phyloP scores from a whole-genome alignment of 1,140 invertebrate species.

The Adoxophyes honmai region DNA sequence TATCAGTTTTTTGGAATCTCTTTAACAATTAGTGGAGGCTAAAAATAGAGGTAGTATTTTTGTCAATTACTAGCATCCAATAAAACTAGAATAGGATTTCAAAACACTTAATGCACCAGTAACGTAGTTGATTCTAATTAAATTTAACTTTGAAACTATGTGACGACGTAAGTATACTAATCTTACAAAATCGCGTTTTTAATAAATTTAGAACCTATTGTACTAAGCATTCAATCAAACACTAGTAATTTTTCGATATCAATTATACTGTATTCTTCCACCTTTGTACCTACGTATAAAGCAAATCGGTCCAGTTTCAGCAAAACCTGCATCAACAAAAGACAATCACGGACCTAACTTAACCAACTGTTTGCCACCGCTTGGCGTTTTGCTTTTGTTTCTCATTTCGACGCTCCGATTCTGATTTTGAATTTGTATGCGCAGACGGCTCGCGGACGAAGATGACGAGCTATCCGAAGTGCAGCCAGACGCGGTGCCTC shows the following conservation, averaged over 20 bases:
- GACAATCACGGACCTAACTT: no score
- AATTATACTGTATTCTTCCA: neutral
- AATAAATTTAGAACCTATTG: neutral
- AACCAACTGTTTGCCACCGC: no score
- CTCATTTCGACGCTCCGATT: conserved; percentile 6
- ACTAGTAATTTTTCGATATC: neutral
- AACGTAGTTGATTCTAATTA: neutral
- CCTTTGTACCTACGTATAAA: neutral
- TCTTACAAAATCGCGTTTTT: neutral
- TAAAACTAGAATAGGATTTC: conserved; percentile 1
- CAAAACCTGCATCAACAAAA: neutral
- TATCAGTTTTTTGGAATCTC: neutral
- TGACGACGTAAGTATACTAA: conserved; percentile 1
- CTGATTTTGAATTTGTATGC: conserved; percentile 25
- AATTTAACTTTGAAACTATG: no score
- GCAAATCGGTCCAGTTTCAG: neutral
- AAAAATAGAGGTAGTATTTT: conserved; percentile 5
- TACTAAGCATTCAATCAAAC: neutral
- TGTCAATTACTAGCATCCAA: neutral
- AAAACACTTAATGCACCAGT: neutral
- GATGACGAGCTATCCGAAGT: conserved; percentile 97
- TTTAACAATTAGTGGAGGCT: neutral
- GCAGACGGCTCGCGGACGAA: conserved; percentile 88
- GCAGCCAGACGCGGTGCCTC: conserved; percentile 96
- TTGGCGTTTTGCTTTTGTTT: neutral